phyloP scores from a whole-genome alignment of 2,888 invertebrate species.

The Drosophila percnosoma region DNA sequence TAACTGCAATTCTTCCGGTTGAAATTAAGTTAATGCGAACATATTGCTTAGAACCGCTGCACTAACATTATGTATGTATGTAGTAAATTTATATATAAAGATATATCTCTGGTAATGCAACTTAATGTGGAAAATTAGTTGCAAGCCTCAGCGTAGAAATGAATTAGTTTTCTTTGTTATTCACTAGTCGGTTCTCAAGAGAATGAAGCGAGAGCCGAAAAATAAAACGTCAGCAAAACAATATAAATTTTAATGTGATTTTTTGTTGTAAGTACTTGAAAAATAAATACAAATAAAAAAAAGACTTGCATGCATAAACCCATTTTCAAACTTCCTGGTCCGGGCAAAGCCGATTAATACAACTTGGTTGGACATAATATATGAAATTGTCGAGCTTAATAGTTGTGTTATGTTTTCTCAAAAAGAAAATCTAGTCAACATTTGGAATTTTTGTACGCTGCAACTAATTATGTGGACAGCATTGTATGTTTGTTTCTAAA shows the following conservation, averaged over 20 bases:
- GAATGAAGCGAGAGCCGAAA: neutral
- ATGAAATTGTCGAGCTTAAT: neutral
- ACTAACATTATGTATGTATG: neutral
- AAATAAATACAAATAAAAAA: neutral
- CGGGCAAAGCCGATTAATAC: neutral
- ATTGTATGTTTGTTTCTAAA: neutral
- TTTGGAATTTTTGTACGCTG: neutral
- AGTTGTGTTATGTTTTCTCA: neutral
- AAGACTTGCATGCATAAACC: neutral
- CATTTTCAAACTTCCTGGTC: neutral
- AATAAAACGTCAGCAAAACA: neutral
- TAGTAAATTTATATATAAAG: neutral
- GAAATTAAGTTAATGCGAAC: conserved; percentile 3
- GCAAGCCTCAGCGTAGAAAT: neutral
- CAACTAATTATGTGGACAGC: neutral
- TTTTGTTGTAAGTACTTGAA: neutral
- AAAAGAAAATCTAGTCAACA: neutral
- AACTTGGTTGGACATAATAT: neutral
- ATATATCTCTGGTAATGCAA: neutral
- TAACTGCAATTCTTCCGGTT: conserved; percentile 5
- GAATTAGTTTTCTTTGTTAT: conserved; percentile 2
- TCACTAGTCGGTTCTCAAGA: neutral
- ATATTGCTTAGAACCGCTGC: neutral
- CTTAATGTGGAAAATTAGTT: conserved; percentile 3
- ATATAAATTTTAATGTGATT: neutral